Conservation (phyloP, 2,797 vertebrate species). For the Myotis planiceps region DNA sequence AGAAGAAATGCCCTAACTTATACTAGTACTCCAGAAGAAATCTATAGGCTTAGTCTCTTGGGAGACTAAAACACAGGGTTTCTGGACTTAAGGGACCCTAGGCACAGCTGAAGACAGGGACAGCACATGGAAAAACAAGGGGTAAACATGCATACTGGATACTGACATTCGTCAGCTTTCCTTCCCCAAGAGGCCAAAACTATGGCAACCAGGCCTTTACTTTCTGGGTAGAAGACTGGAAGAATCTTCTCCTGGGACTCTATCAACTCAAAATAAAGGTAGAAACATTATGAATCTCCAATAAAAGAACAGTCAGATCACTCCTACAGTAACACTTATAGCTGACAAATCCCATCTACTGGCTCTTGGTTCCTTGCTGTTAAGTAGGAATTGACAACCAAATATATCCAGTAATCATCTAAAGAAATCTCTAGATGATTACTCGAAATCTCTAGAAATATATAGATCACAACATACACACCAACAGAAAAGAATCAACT, state of each 20-base stretch:
- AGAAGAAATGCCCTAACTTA: neutral
- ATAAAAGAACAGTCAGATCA: neutral
- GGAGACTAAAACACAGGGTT: neutral
- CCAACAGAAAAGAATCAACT: neutral
- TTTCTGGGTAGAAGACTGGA: neutral
- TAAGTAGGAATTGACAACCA: constrained; percentile 2
- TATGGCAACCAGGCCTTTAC: neutral
- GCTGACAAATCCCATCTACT: neutral
- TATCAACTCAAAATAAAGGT: constrained; percentile 8
- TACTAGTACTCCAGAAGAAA: neutral
- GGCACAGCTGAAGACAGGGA: neutral
- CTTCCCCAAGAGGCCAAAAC: neutral
- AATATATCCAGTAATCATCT: neutral
- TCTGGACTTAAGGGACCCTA: neutral
- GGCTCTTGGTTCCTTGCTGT: constrained; percentile 16
- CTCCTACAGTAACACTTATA: neutral
- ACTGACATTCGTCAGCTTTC: neutral
- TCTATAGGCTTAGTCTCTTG: neutral
- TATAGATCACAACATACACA: neutral
- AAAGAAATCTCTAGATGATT: neutral
- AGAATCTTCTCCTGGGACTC: constrained; percentile 4
- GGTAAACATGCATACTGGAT: neutral
- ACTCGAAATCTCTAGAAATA: neutral
- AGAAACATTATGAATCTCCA: neutral
- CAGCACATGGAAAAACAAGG: neutral